A percentile compares a stretch with the other conserved stretches of the same genome.
phyloP scores from a whole-genome alignment of 2,888 invertebrate species.

The Miltochrista miniata region DNA sequence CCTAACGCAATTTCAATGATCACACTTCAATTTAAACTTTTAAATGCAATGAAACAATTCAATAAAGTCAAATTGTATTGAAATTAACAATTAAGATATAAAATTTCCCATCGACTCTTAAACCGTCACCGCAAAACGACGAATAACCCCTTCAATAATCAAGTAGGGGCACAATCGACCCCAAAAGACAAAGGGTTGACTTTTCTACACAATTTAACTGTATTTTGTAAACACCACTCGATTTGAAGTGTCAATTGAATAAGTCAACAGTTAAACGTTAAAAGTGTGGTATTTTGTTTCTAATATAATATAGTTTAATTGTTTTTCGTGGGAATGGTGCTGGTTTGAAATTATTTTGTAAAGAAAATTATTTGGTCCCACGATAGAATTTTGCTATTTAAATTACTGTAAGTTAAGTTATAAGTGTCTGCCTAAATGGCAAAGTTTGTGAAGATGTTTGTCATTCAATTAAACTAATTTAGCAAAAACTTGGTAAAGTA shows the following conservation, averaged over 20 bases:
- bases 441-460: too few species aligned
- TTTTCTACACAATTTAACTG: conserved; percentile 65
- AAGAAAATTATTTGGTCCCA: neutral
- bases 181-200: conserved; percentile 65
- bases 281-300: conserved; percentile 58
- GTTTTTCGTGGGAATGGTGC: conserved; percentile 57
- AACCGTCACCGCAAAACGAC: conserved; percentile 33
- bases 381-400: neutral
- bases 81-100: conserved; percentile 26
- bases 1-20: neutral
- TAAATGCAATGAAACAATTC: conserved; percentile 15
- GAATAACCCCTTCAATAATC: conserved; percentile 56
- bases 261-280: conserved; percentile 51
- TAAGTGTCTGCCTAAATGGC: too few species aligned
- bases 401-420: too few species aligned
- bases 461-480: too few species aligned
- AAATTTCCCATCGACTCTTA: conserved; percentile 26
- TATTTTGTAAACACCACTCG: conserved; percentile 78
- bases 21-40: conserved; percentile 6
- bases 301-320: conserved; percentile 34
- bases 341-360: neutral
- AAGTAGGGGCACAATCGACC: conserved; percentile 45
- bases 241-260: conserved; percentile 51
- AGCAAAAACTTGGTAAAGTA: too few species aligned
- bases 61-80: conserved; percentile 21